Evolutionary conservation across 1,140 invertebrate genomes (phyloP), one percentile per base, ranked within the genome.

Genomic region (Augochlora pura): DNA sequence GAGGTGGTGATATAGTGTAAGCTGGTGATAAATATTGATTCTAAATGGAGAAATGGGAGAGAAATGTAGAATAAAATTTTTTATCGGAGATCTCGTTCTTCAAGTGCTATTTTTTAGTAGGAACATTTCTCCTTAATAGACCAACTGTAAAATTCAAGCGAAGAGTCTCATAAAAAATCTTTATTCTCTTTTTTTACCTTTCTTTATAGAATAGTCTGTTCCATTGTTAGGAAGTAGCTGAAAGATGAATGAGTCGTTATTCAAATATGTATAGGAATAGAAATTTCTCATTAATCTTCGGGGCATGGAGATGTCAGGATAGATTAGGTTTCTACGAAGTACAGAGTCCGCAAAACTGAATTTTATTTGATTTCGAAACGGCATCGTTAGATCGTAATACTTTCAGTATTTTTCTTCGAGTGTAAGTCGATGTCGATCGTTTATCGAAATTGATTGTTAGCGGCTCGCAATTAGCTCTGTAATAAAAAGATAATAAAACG

Each of bases 271-370:
- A n/a, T 21, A n/a, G 18, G 18, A 57, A 57, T n/a, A 57, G 18
- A 23, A n/a, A 57, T 57, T n/a, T n/a, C n/a, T n/a, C 2, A 57
- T n/a, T n/a, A n/a, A 7, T n/a, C 7, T 57, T 23, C 64, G 25
- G 27, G 68, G 68, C 71, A 66, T 74, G 66, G 25, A 68, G 76
- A 59, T 78, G 62, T 76, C 65, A 54, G 65, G 52, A 39, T 85
- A 49, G 27, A n/a, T 68, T 62, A 82, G 42, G 73, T 32, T 59
- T 57, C 39, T 73, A 63, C 46, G 76, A n/a, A 16, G 49, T 27
- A 59, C 32, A 21, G 69, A 71, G 80, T 64, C 46, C 54, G 81
- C 65, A 73, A 23, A 73, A 4, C 64, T 54, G 38, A 42, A 78
- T 54, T 69, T 62, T n/a, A 32, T 70, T 77, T 81, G n/a, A 32